Evolutionary conservation across 1,140 invertebrate species (phyloP).

Genomic region (Drosophila asahinai): DNA sequence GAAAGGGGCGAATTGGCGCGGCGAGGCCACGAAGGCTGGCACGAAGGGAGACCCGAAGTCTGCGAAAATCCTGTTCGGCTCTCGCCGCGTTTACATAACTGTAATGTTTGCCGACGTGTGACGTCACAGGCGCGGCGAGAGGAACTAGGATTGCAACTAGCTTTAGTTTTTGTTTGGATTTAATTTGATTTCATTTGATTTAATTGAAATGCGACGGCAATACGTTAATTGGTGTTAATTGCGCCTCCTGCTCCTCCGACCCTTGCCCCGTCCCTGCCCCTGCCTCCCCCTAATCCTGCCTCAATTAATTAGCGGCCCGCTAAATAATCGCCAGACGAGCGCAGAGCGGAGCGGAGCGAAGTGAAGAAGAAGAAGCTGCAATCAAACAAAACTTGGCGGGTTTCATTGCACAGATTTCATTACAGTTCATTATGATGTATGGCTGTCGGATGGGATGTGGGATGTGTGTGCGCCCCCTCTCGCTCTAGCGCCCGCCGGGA

Average conservation of each 20-base stretch:
- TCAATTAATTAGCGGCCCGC: slow-evolving; percentile 74
- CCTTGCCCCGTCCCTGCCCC: not conserved
- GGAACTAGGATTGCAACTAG: slow-evolving; percentile 13
- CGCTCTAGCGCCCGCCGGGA: slow-evolving; percentile 3
- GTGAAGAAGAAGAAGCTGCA: slow-evolving; percentile 33
- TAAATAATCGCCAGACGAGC: slow-evolving; percentile 67
- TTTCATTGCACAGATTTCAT: slow-evolving; percentile 75
- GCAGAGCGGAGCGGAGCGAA: not conserved
- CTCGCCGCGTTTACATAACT: slow-evolving; percentile 59
- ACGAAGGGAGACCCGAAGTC: slow-evolving; percentile 20
- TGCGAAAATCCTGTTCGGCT: slow-evolving; percentile 17
- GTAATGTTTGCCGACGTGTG: slow-evolving; percentile 32
- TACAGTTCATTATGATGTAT: slow-evolving; percentile 60
- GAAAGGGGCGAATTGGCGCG: slow-evolving; percentile 19
- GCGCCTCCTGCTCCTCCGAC: not conserved
- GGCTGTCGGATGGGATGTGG: slow-evolving; percentile 6
- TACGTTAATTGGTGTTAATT: slow-evolving; percentile 71
- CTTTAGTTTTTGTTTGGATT: slow-evolving; percentile 15
- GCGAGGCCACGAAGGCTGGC: slow-evolving; percentile 10
- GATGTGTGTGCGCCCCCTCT: not conserved
- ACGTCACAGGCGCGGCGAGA: slow-evolving; percentile 56
- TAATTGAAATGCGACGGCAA: slow-evolving; percentile 70
- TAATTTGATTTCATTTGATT: slow-evolving; percentile 35
- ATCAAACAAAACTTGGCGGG: slow-evolving; percentile 78
- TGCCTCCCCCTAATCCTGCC: not conserved